Conservation (phyloP, 2,888 invertebrate genomes). For the Sinhomidia bicolor region DNA sequence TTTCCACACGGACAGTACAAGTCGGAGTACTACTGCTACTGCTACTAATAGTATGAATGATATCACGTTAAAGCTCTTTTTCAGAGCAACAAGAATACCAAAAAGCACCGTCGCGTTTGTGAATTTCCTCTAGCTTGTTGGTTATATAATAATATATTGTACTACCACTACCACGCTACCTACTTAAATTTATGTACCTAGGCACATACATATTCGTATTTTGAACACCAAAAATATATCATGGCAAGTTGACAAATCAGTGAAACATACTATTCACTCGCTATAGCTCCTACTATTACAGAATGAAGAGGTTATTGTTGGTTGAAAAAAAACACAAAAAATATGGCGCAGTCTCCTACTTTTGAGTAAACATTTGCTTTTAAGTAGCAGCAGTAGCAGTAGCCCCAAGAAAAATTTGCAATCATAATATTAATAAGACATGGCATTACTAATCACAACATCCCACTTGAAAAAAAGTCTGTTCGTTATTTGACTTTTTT, state of each 20-base stretch:
- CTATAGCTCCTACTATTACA: too few species aligned
- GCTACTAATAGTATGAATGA: constrained; percentile 51
- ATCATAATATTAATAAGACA: too few species aligned
- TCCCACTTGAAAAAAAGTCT: background rate
- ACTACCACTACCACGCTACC: too few species aligned
- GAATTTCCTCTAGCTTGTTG: background rate
- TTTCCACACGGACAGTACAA: too few species aligned
- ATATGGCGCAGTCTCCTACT: constrained; percentile 13
- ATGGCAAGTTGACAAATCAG: constrained; percentile 70
- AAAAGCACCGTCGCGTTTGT: background rate
- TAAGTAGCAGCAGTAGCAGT: too few species aligned
- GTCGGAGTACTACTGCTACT: too few species aligned
- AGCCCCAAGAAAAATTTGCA: background rate
- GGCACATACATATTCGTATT: too few species aligned
- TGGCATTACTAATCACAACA: background rate
- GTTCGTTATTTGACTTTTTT: too few species aligned
- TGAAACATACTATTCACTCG: too few species aligned
- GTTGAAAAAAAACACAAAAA: constrained; percentile 21
- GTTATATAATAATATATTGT: too few species aligned
- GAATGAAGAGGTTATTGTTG: constrained; percentile 34
- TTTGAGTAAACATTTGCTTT: background rate
- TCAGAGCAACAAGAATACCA: constrained; percentile 58
- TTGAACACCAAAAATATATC: constrained; percentile 39
- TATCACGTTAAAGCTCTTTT: constrained; percentile 19
- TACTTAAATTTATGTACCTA: background rate